Evolutionary conservation across 2,888 invertebrate species (phyloP).

Genomic region (Ophraella communa): DNA sequence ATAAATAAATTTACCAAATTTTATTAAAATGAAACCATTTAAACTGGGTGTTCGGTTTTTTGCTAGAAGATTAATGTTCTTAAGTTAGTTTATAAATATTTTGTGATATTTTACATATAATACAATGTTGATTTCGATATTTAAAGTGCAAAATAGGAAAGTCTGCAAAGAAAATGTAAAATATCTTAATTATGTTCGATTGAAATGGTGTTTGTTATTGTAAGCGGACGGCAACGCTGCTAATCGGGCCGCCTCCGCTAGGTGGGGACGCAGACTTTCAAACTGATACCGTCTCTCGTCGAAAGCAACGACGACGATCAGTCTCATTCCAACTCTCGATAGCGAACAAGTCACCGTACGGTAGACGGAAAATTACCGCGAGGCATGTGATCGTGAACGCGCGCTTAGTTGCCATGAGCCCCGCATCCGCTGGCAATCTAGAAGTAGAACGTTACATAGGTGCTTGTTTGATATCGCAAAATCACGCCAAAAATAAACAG

Average conservation of each 20-base stretch:
- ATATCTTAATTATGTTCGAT: too few relatives aligned
- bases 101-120: too few relatives aligned
- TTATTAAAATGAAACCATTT: too few relatives aligned
- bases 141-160: too few relatives aligned
- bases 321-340: not conserved
- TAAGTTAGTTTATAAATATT: too few relatives aligned
- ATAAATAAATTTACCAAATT: too few relatives aligned
- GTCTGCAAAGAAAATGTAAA: too few relatives aligned
- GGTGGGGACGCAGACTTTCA: conserved; percentile 20
- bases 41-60: too few relatives aligned
- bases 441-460: conserved; percentile 71
- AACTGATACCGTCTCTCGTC: conserved; percentile 7
- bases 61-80: too few relatives aligned
- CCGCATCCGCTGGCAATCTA: conserved; percentile 68
- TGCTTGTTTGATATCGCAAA: conserved; percentile 64
- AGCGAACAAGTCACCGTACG: conserved; percentile 1
- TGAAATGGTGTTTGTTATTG: not conserved
- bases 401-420: conserved; percentile 70
- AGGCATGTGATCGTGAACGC: conserved; percentile 41
- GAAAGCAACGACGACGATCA: conserved; percentile 8
- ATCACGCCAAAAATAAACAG: conserved; percentile 37
- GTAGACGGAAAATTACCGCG: conserved; percentile 17
- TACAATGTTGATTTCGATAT: too few relatives aligned
- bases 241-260: not conserved
- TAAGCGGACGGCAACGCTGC: not conserved